These are phyloP conservation scores for Montipora sp. DNA, from an alignment of 64 coral and sea anemone species.

Conservation along the genomic window DNA sequence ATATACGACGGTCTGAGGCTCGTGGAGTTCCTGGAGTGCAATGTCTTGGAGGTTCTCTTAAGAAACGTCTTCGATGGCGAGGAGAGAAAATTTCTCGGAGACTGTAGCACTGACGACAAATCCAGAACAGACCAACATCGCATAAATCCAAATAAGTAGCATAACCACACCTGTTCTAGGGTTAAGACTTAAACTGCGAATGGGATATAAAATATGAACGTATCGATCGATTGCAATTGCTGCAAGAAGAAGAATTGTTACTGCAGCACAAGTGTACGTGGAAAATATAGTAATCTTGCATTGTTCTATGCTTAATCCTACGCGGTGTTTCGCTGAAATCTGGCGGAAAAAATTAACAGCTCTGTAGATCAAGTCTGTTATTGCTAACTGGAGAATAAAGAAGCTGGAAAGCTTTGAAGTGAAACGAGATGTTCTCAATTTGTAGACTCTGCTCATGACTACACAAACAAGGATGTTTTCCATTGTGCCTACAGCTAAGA, in stretches of 20 bases:
- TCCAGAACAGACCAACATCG: conserved; percentile 1
- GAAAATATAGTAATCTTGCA: conserved; percentile 41
- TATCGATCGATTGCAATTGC: conserved; percentile 62
- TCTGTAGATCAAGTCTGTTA: conserved; percentile 50
- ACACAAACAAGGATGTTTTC: conserved; percentile 43
- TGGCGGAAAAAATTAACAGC: background rate
- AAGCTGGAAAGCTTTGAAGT: conserved; percentile 27
- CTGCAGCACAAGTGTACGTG: conserved; percentile 34
- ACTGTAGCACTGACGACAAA: conserved; percentile 18
- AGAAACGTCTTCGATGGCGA: background rate
- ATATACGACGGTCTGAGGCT: conserved; percentile 2
- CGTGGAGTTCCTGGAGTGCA: background rate
- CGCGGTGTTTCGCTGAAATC: too few relatives aligned
- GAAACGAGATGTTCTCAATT: background rate
- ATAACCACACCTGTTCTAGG: background rate
- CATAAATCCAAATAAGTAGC: conserved; percentile 47
- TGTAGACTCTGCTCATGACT: background rate
- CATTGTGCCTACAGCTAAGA: conserved; percentile 12
- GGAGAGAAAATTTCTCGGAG: background rate
- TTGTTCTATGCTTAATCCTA: background rate
- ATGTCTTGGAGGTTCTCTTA: background rate
- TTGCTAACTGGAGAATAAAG: conserved; percentile 3
- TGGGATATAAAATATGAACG: conserved; percentile 45
- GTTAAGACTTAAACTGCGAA: background rate
- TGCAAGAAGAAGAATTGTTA: conserved; percentile 30